phyloP scores from a whole-genome alignment of 1,140 invertebrate species.

The Halyomorpha halys region DNA sequence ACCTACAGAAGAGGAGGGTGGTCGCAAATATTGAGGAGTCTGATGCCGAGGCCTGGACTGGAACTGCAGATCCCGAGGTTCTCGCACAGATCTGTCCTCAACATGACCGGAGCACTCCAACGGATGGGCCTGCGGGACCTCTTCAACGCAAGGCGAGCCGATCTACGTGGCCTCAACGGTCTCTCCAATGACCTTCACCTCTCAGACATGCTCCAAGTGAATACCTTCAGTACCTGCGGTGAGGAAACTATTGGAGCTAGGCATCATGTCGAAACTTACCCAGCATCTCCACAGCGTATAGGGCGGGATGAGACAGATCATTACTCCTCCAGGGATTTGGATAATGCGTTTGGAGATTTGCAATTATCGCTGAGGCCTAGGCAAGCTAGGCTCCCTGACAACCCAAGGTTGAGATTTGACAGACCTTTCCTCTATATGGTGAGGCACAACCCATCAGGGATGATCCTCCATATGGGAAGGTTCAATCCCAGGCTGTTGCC shows the following conservation, averaged over 20 bases:
- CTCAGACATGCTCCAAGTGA: slow-evolving; percentile 61
- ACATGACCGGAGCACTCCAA: slow-evolving; percentile 60
- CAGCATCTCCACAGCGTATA: slow-evolving; percentile 44
- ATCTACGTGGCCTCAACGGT: slow-evolving; percentile 67
- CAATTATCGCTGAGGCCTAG: slow-evolving; percentile 54
- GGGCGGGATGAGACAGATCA: slow-evolving; percentile 23
- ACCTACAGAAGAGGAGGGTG: slow-evolving; percentile 56
- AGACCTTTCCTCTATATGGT: slow-evolving; percentile 77
- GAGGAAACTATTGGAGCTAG: slow-evolving; percentile 57
- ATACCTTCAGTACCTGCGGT: slow-evolving; percentile 67
- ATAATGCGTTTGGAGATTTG: slow-evolving; percentile 32
- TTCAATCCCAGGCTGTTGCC: slow-evolving; percentile 71
- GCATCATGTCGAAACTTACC: slow-evolving; percentile 68
- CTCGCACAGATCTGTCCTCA: slow-evolving; percentile 67
- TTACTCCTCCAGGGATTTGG: not conserved
- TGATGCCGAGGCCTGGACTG: slow-evolving; percentile 58
- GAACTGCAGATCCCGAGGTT: slow-evolving; percentile 72
- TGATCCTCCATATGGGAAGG: slow-evolving; percentile 72
- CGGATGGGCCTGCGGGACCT: slow-evolving; percentile 69
- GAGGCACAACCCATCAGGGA: slow-evolving; percentile 73
- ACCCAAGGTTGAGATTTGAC: slow-evolving; percentile 64
- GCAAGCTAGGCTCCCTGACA: slow-evolving; percentile 56
- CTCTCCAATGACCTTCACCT: slow-evolving; percentile 59
- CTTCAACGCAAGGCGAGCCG: slow-evolving; percentile 54
- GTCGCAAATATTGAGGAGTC: slow-evolving; percentile 57